These are phyloP conservation scores for Falco biarmicus DNA, from an alignment of 2,797 vertebrate genomes.

Conservation along the genomic window DNA sequence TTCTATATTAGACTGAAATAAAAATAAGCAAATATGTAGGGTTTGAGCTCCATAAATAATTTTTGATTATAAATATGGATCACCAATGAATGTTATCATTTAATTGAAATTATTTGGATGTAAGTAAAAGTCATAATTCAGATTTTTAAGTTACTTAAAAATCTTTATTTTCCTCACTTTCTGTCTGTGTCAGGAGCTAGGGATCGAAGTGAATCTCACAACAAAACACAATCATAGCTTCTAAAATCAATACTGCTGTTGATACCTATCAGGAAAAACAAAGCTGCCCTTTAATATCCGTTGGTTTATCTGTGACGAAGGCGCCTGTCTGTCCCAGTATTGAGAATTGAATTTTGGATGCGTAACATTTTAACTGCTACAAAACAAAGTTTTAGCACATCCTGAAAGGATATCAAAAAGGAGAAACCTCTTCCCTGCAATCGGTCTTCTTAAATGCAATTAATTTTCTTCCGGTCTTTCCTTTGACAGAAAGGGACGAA, in stretches of 20 bases:
- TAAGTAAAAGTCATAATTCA: slow-evolving; percentile 57
- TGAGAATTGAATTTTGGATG: slow-evolving; percentile 40
- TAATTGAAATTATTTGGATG: slow-evolving; percentile 56
- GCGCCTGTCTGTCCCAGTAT: slow-evolving; percentile 72
- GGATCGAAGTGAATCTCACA: slow-evolving; percentile 83
- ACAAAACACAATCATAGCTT: slow-evolving; percentile 80
- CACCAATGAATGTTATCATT: slow-evolving; percentile 22
- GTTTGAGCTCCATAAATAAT: slow-evolving; percentile 4
- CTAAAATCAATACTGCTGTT: slow-evolving; percentile 89
- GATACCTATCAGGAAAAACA: slow-evolving; percentile 78
- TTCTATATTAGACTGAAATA: slow-evolving; percentile 14
- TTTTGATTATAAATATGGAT: slow-evolving; percentile 9
- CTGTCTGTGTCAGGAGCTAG: slow-evolving; percentile 71
- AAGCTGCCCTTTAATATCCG: slow-evolving; percentile 75
- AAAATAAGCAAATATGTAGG: background rate
- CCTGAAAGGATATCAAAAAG: slow-evolving; percentile 59
- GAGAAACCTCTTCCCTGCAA: slow-evolving; percentile 73
- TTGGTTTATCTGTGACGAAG: slow-evolving; percentile 82
- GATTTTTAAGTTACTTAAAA: slow-evolving; percentile 75
- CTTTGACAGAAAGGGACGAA: slow-evolving; percentile 91
- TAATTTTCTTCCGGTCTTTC: slow-evolving; percentile 81
- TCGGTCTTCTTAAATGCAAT: slow-evolving; percentile 89
- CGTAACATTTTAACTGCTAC: slow-evolving; percentile 54
- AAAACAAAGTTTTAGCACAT: slow-evolving; percentile 74
- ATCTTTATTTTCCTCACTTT: slow-evolving; percentile 66